Percentiles rank a stretch among this genome's conserved stretches.
Evolutionary conservation across 2,113 vertebrate species (phyloP).

Genomic region (Ctenodactylus gundi): DNA sequence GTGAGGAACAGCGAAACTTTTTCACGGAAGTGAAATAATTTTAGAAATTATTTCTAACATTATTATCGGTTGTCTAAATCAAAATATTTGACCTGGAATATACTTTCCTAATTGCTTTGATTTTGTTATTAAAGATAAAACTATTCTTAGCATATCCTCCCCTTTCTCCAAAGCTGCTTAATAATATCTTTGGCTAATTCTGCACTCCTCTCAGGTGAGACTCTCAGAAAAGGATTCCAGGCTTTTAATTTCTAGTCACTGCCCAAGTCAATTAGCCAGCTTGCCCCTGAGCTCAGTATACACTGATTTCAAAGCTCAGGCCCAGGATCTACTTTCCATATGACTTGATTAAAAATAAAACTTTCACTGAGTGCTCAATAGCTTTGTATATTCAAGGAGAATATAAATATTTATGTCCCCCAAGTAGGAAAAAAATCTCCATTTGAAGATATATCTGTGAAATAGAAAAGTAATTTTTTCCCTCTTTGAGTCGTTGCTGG

Average conservation of each 20-base stretch:
- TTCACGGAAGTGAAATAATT: slow-evolving; percentile 5
- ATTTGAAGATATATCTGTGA: background rate
- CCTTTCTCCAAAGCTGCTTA: background rate
- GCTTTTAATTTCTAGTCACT: slow-evolving; percentile 38
- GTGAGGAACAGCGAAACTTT: background rate
- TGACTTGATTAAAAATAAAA: slow-evolving; percentile 30
- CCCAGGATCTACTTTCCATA: slow-evolving; percentile 39
- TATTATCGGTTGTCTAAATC: slow-evolving; percentile 24
- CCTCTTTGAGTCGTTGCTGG: background rate
- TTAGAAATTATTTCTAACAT: background rate
- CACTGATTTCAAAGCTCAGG: slow-evolving; percentile 43
- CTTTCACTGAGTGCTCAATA: background rate
- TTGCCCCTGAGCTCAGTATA: background rate
- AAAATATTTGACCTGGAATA: slow-evolving; percentile 38
- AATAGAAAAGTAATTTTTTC: background rate
- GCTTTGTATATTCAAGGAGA: background rate
- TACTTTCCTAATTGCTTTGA: background rate
- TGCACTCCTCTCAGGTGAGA: slow-evolving; percentile 35
- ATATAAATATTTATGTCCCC: slow-evolving; percentile 10
- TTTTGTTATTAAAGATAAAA: slow-evolving; percentile 45
- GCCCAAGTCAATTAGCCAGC: slow-evolving; percentile 27
- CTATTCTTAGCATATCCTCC: slow-evolving; percentile 11
- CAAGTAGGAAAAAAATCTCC: background rate
- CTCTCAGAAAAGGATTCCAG: slow-evolving; percentile 18
- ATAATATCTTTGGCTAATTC: slow-evolving; percentile 30